Percentiles rank a stretch among this genome's conserved stretches.
phyloP scores from a whole-genome alignment of 2,113 vertebrate genomes.

The Callorhinus ursinus region DNA sequence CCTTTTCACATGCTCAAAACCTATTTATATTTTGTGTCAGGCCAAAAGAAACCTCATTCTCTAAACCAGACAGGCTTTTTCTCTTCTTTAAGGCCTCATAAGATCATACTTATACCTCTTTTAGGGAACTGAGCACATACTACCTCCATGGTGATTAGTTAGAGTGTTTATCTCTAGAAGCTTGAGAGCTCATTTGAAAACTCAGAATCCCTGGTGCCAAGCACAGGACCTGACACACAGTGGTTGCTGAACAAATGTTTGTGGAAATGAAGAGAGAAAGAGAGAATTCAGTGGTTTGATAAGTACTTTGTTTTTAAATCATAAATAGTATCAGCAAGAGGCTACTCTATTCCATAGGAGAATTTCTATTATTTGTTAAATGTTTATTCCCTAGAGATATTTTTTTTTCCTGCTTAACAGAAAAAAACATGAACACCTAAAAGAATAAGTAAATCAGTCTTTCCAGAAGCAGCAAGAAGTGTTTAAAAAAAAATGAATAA shows the following conservation, averaged over 20 bases:
- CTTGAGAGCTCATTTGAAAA: neutral
- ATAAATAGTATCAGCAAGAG: neutral
- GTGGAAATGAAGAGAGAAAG: neutral
- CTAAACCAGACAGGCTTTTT: neutral
- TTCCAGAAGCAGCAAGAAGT: conserved; percentile 26
- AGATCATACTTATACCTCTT: neutral
- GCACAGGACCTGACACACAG: neutral
- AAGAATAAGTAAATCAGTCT: neutral
- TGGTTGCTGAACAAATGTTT: neutral
- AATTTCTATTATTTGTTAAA: neutral
- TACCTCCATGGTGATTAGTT: neutral
- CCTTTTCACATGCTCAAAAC: conserved; percentile 21
- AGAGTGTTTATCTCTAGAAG: neutral
- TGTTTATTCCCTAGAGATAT: conserved; percentile 21
- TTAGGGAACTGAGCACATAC: neutral
- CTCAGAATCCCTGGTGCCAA: neutral
- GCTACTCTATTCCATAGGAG: neutral
- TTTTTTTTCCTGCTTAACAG: neutral
- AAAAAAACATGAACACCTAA: neutral
- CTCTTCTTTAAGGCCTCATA: neutral
- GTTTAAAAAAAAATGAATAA: neutral
- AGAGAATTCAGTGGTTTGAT: neutral
- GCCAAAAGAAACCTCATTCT: neutral
- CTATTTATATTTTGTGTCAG: neutral
- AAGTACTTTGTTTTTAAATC: conserved; percentile 43